phyloP scores from a whole-genome alignment of 2,888 invertebrate genomes.

The Lasiommata megera region DNA sequence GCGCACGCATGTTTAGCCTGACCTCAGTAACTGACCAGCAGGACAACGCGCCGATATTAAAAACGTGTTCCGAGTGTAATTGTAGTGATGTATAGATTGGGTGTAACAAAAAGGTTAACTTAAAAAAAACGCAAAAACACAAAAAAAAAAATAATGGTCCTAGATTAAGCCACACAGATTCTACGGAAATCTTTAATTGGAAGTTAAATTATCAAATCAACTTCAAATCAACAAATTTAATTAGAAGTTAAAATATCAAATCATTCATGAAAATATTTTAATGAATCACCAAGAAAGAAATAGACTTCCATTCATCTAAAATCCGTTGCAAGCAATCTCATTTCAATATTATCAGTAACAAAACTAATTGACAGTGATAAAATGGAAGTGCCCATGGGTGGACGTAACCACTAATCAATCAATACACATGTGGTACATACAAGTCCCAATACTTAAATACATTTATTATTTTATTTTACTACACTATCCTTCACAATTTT shows the following conservation, averaged over 20 bases:
- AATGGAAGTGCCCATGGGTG: conserved; percentile 19
- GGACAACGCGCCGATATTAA: neutral
- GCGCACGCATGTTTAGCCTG: conserved; percentile 20
- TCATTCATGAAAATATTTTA: neutral
- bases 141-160: too few species aligned
- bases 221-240: too few species aligned
- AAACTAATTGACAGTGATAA: conserved; percentile 21
- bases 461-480: too few species aligned
- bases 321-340: conserved; percentile 8
- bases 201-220: too few species aligned
- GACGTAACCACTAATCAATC: conserved; percentile 14
- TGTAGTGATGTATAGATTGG: neutral
- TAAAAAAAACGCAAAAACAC: too few species aligned
- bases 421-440: neutral
- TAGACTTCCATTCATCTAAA: conserved; percentile 5
- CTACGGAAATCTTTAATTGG: neutral
- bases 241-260: too few species aligned
- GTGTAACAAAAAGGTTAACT: neutral
- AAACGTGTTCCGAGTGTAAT: conserved; percentile 8
- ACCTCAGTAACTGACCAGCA: neutral
- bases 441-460: neutral
- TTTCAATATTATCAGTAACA: conserved; percentile 14
- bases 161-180: too few species aligned
- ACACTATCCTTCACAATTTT: too few species aligned
- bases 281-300: neutral